Percentiles rank a stretch among this genome's conserved stretches.
These are phyloP conservation scores for Cyrtonyx montezumae DNA, from an alignment of 2,113 vertebrate species.

Conservation along the genomic window DNA sequence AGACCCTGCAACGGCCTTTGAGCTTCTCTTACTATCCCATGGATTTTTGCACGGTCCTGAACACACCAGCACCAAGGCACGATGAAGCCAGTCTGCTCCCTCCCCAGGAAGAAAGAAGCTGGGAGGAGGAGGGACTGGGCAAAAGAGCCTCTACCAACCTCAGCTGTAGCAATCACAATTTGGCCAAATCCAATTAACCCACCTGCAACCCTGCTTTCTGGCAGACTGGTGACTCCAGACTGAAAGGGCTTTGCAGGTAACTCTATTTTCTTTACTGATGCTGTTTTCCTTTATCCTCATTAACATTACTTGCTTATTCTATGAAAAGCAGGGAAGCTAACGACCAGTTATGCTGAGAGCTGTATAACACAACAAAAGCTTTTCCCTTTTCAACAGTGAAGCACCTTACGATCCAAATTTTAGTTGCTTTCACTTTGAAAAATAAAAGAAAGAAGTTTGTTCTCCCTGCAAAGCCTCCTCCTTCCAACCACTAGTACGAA, in stretches of 20 bases:
- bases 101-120: background rate
- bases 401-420: background rate
- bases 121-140: background rate
- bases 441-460: background rate
- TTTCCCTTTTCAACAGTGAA: background rate
- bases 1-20: accelerated
- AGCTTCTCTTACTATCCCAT: accelerated
- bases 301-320: background rate
- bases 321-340: background rate
- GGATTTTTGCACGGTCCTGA: accelerated
- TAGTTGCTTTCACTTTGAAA: background rate
- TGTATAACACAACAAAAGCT: background rate
- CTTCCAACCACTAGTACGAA: background rate
- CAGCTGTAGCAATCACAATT: background rate
- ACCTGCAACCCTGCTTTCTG: background rate
- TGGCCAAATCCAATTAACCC: background rate
- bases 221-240: background rate
- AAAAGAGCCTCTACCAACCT: background rate
- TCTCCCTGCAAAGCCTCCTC: background rate
- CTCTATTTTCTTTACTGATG: background rate
- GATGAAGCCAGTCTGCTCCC: accelerated
- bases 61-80: background rate
- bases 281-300: background rate
- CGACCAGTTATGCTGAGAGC: background rate
- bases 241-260: background rate